phyloP scores from a whole-genome alignment of 1,140 invertebrate genomes.

The Globodera rostochiensis region DNA sequence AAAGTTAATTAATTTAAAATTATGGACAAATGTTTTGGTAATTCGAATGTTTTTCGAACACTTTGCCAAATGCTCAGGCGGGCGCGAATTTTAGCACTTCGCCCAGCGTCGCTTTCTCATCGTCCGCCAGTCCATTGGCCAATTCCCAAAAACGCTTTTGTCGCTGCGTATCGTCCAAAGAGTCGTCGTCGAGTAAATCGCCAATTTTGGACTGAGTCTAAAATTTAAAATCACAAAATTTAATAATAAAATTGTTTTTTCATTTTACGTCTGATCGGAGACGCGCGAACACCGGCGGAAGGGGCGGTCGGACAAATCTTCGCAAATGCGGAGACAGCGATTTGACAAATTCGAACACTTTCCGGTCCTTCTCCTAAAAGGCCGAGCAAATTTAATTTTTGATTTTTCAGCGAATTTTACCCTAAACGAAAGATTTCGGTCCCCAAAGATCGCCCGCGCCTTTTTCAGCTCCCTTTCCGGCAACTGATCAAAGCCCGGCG shows the following conservation, averaged over 20 bases:
- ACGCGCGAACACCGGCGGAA: conserved; percentile 34
- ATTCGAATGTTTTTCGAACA: neutral
- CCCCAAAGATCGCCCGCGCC: conserved; percentile 32
- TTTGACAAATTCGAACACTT: conserved; percentile 41
- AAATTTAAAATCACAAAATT: conserved; percentile 19
- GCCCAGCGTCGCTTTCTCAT: conserved; percentile 18
- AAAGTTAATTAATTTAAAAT: no score
- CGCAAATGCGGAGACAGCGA: conserved; percentile 29
- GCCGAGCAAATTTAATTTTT: conserved; percentile 8
- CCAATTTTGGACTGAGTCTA: conserved; percentile 39
- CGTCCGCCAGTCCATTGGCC: conserved; percentile 27
- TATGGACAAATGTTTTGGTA: neutral
- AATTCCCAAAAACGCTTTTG: conserved; percentile 38
- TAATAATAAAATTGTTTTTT: conserved; percentile 31
- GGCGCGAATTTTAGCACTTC: neutral
- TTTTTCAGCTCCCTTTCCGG: conserved; percentile 35
- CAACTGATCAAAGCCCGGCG: conserved; percentile 43
- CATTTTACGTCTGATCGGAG: conserved; percentile 26
- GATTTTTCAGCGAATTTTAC: neutral
- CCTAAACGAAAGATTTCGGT: conserved; percentile 27
- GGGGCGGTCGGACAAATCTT: conserved; percentile 30
- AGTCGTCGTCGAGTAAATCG: conserved; percentile 34
- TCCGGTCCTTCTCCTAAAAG: conserved; percentile 36
- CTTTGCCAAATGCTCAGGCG: neutral
- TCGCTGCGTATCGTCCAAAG: conserved; percentile 30